Conservation (phyloP, 2,113 vertebrate species). For the Lophochroa leadbeateri region DNA sequence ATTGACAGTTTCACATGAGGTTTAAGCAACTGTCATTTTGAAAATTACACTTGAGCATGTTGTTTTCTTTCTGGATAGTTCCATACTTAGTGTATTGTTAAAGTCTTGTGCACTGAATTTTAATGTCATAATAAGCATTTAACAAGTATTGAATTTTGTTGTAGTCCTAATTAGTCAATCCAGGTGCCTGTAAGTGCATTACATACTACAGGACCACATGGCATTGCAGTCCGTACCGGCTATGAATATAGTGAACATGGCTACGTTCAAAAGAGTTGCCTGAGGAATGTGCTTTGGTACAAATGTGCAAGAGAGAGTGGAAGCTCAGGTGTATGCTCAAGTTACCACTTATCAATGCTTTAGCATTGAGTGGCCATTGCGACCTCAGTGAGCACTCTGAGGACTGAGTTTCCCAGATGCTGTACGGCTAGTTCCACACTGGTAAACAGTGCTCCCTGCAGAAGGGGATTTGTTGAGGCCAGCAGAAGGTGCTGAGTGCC, state of each 20-base stretch:
- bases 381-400: background rate
- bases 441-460: background rate
- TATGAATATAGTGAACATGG: background rate
- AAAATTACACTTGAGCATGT: background rate
- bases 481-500: background rate
- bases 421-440: background rate
- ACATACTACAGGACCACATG: background rate
- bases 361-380: background rate
- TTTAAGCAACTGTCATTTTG: background rate
- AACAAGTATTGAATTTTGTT: background rate
- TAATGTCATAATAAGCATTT: background rate
- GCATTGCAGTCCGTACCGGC: background rate
- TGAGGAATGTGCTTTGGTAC: background rate
- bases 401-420: rapidly evolving
- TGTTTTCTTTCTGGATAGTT: background rate
- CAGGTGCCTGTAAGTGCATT: background rate
- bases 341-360: rapidly evolving
- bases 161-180: background rate
- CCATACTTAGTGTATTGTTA: background rate
- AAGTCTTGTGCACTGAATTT: background rate
- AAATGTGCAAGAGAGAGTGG: rapidly evolving
- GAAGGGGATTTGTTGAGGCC: background rate
- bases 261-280: rapidly evolving
- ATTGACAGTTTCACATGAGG: background rate
- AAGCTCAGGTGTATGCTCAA: background rate